These are phyloP conservation scores for Xylota segnis DNA, from an alignment of 2,888 invertebrate species.

Conservation along the genomic window DNA sequence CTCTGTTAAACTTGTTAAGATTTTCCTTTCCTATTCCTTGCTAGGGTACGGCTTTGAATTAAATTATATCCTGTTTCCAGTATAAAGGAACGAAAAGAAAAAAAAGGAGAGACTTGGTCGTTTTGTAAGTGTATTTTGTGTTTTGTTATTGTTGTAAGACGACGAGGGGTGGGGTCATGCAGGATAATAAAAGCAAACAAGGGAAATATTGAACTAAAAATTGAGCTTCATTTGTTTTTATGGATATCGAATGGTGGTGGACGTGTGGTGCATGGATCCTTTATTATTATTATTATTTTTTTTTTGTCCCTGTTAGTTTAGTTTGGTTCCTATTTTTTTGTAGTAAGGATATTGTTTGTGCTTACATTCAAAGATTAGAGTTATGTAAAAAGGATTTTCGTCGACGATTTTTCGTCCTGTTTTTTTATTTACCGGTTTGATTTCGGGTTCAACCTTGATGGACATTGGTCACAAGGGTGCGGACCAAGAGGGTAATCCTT, in stretches of 20 bases:
- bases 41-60: constrained; percentile 70
- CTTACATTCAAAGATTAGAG: constrained; percentile 69
- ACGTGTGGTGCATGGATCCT: constrained; percentile 50
- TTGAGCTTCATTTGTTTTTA: constrained; percentile 77
- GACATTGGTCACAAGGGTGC: constrained; percentile 54
- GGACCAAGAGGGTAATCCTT: constrained; percentile 34
- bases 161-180: constrained; percentile 23
- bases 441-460: constrained; percentile 12
- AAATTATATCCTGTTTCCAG: constrained; percentile 74
- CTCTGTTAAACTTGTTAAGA: constrained; percentile 68
- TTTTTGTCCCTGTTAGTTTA: constrained; percentile 24
- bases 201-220: constrained; percentile 76
- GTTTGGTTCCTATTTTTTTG: not conserved
- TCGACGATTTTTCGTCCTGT: constrained; percentile 7
- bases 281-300: constrained; percentile 10
- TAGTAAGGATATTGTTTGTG: constrained; percentile 45
- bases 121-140: constrained; percentile 69
- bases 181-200: constrained; percentile 75
- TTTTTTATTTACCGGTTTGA: constrained; percentile 2
- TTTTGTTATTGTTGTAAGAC: constrained; percentile 52
- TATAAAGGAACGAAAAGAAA: constrained; percentile 41
- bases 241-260: constrained; percentile 62
- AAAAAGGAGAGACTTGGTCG: constrained; percentile 51
- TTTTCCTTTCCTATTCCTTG: constrained; percentile 59
- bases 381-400: constrained; percentile 46